Conservation (phyloP, 2,888 invertebrate species). For the Myopa testacea region DNA sequence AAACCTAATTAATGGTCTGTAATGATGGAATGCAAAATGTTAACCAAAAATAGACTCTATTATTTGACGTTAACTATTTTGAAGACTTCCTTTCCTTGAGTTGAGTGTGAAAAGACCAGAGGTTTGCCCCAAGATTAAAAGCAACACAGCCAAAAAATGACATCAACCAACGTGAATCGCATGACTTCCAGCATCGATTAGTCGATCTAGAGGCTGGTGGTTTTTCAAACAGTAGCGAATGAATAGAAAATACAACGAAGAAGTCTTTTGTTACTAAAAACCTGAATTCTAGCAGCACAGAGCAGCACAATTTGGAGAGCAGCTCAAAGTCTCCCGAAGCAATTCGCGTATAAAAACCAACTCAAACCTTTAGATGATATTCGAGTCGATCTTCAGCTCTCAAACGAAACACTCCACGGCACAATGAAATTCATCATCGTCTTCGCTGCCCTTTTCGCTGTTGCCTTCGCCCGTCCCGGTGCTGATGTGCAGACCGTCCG, state of each 20-base stretch:
- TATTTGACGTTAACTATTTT: no score
- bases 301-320: neutral
- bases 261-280: neutral
- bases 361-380: neutral
- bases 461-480: constrained; percentile 48
- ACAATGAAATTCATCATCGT: constrained; percentile 55
- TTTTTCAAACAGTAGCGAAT: neutral
- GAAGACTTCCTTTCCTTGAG: no score
- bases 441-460: constrained; percentile 51
- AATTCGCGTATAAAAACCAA: neutral
- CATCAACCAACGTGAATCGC: neutral
- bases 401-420: constrained; percentile 8
- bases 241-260: neutral
- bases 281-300: constrained; percentile 5
- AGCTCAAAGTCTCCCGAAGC: neutral
- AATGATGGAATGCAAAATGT: no score
- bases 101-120: no score
- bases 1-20: no score
- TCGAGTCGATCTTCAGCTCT: neutral
- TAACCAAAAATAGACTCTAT: no score
- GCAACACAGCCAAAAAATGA: neutral
- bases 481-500: constrained; percentile 50
- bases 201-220: neutral
- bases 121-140: no score
- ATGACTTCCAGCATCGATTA: neutral